These are phyloP conservation scores for Caerostris darwini DNA, from an alignment of 1,140 invertebrate species.

Conservation along the genomic window DNA sequence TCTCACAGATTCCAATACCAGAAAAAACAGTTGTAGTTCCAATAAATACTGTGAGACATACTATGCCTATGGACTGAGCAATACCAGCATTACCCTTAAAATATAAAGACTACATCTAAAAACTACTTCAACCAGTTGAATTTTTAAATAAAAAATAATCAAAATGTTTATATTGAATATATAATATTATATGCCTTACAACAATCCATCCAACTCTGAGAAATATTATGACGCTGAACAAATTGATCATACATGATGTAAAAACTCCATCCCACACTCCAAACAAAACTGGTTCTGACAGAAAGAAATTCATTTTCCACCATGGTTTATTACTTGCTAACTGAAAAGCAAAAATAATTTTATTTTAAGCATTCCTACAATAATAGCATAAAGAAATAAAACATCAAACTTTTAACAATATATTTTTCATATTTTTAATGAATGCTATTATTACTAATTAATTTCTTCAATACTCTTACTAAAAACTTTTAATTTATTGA, in stretches of 20 bases:
- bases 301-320: conserved; percentile 97
- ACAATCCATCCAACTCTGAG: conserved; percentile 98
- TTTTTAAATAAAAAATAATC: too few species aligned
- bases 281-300: conserved; percentile 96
- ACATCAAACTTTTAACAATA: too few species aligned
- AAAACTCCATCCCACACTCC: conserved; percentile 99
- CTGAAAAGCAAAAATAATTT: conserved; percentile 45
- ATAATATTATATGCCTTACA: conserved; percentile 79
- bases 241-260: conserved; percentile 96
- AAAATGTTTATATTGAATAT: not conserved
- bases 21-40: conserved; percentile 95
- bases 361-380: too few species aligned
- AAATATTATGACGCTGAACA: conserved; percentile 98
- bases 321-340: conserved; percentile 85
- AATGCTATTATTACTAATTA: too few species aligned
- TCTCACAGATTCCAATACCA: conserved; percentile 96
- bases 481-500: too few species aligned
- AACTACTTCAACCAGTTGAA: not conserved
- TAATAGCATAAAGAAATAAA: too few species aligned
- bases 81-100: conserved; percentile 92
- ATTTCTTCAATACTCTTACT: too few species aligned
- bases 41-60: conserved; percentile 93
- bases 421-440: too few species aligned
- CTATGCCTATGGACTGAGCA: conserved; percentile 92
- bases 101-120: not conserved